Evolutionary conservation across 2,888 invertebrate genomes (phyloP), one percentile per base, ranked within the genome.

Genomic region (Cyrtodaria siliqua): DNA sequence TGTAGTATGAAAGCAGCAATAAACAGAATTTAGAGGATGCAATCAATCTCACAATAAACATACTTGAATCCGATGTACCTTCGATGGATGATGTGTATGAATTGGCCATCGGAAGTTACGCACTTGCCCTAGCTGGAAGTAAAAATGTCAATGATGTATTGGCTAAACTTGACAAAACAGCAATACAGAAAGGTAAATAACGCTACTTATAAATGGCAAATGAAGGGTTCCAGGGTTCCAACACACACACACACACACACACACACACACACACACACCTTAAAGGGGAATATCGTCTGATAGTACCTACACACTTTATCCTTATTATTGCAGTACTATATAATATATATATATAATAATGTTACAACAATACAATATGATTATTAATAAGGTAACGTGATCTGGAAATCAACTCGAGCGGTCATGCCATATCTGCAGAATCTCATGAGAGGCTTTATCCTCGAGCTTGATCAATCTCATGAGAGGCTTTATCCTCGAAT

Each of bases 61-160:
- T 23, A 0, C 16, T 68, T 8, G 57, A 57, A 29, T 6, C 2
- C 1, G 50, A 16, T 4, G 70, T 62, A 18, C 14, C 24, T 3
- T 9, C 27, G 14, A 70, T 63, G 69, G 50, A 56, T 9, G 49
- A 57, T 29, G 42, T 53, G 0, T 78, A 57, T 52, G 73, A 78
- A 55, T 38, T 73, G 14, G 71, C 71, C 16, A 69, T 78, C 42
- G 26, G 64, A 18, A 56, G 71, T 18, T 78, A 78, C 42, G 69
- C 69, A 0, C 52, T 78, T 0, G 55, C 72, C 6, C 49, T 72
- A 20, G 24, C 40, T 18, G 57, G 52, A 20, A 72, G 66, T 56
- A 3, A 29, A n/a, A 47, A 53, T n/a, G 38, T 72, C 9, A 38
- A 61, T 29, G 55, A 44, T 38, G 61, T 67, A 20, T 9, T 66